These are phyloP conservation scores for Diuraphis noxia DNA, from an alignment of 1,140 invertebrate species.

Conservation along the genomic window DNA sequence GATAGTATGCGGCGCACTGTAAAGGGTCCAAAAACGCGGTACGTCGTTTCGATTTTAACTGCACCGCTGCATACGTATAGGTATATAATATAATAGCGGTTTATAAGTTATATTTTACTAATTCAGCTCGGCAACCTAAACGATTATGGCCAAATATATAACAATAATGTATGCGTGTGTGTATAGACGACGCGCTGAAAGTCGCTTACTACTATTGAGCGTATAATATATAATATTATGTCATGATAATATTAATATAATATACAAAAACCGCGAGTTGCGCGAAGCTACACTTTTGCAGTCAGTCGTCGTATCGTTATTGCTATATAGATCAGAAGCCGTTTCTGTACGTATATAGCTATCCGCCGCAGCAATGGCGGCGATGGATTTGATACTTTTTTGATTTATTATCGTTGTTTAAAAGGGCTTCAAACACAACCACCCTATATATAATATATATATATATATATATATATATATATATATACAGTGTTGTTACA, in stretches of 20 bases:
- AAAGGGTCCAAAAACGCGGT: neutral
- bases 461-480: neutral
- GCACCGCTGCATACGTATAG: neutral
- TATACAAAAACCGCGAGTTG: neutral
- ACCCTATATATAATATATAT: neutral
- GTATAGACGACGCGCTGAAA: neutral
- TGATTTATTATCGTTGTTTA: conserved; percentile 43
- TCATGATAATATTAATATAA: neutral
- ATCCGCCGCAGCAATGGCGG: neutral
- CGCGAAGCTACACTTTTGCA: neutral
- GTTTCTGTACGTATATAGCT: neutral
- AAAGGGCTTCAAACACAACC: conserved; percentile 21
- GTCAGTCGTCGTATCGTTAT: neutral
- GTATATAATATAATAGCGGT: neutral
- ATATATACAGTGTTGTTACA: neutral
- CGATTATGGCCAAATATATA: neutral
- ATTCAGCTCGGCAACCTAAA: neutral
- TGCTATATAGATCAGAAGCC: conserved; percentile 30
- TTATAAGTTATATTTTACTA: neutral
- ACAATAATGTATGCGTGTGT: neutral
- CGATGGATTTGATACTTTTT: conserved; percentile 41
- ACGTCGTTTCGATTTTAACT: neutral
- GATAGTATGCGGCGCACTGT: neutral
- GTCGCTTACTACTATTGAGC: neutral
- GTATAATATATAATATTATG: neutral